Evolutionary conservation across 2,888 invertebrate species (phyloP).

Genomic region (Drosophila subquinaria): DNA sequence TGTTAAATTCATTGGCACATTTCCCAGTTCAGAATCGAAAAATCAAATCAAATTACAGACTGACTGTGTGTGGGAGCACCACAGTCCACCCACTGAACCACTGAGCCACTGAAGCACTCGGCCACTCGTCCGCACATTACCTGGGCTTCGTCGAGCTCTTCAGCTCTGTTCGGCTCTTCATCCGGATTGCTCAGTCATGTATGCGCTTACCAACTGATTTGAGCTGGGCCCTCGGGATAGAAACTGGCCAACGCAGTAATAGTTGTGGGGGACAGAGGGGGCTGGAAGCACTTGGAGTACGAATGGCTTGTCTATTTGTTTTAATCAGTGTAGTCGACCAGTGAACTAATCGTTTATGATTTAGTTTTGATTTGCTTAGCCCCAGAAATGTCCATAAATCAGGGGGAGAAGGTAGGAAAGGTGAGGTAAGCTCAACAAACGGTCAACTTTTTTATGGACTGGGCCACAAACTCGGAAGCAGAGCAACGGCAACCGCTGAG

Average conservation of each 20-base stretch:
- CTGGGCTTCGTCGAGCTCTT: slow-evolving; percentile 23
- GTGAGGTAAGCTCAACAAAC: slow-evolving; percentile 12
- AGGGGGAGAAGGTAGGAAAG: neutral
- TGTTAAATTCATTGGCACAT: slow-evolving; percentile 42
- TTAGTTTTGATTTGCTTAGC: slow-evolving; percentile 75
- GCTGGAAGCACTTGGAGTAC: neutral
- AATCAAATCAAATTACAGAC: slow-evolving; percentile 46
- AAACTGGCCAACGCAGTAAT: neutral
- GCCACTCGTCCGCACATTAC: slow-evolving; percentile 6
- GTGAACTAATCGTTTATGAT: slow-evolving; percentile 76
- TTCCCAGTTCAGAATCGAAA: slow-evolving; percentile 22
- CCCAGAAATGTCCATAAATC: slow-evolving; percentile 60
- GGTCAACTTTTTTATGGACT: slow-evolving; percentile 45
- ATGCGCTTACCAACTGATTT: slow-evolving; percentile 66
- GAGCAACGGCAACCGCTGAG: slow-evolving; percentile 46
- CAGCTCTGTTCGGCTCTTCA: slow-evolving; percentile 49
- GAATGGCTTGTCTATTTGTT: slow-evolving; percentile 59
- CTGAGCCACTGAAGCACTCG: neutral
- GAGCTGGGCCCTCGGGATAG: slow-evolving; percentile 44
- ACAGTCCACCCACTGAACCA: neutral
- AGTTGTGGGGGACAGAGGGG: neutral
- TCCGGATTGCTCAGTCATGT: slow-evolving; percentile 78
- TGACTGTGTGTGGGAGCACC: neutral
- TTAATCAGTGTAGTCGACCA: slow-evolving; percentile 74
- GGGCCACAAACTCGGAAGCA: slow-evolving; percentile 31